A percentile compares a stretch with the other conserved stretches of the same genome.
phyloP scores from a whole-genome alignment of 2,797 vertebrate species.

The Epinephelus awoara region DNA sequence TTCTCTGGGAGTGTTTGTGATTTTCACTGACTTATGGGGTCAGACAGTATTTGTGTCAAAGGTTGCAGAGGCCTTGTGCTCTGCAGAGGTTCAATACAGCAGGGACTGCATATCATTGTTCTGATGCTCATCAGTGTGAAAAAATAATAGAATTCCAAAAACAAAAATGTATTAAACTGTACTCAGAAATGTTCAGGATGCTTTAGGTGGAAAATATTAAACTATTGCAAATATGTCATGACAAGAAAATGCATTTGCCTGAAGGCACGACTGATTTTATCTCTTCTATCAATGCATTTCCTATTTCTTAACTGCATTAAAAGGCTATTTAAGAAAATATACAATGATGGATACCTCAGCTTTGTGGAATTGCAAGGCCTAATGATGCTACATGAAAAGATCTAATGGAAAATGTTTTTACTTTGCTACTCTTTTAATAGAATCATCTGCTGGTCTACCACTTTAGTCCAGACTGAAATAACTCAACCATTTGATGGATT shows the following conservation, averaged over 20 bases:
- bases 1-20: constrained; percentile 33
- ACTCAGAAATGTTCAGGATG: not conserved
- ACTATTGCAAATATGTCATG: not conserved
- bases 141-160: not conserved
- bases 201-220: not conserved
- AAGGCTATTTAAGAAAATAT: not conserved
- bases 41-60: constrained; percentile 62
- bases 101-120: not conserved
- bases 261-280: not conserved
- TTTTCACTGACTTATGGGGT: constrained; percentile 45
- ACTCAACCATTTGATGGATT: not conserved
- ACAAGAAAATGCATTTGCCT: not conserved
- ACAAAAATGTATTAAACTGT: not conserved
- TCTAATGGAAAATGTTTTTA: not conserved
- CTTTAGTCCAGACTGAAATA: not conserved
- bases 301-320: not conserved
- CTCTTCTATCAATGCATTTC: not conserved
- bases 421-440: no score
- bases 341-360: not conserved
- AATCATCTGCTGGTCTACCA: not conserved
- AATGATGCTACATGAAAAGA: not conserved
- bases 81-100: constrained; percentile 5
- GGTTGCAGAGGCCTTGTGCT: constrained; percentile 29
- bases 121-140: not conserved
- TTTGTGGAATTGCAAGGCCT: not conserved